These are phyloP conservation scores for Cosmia pyralina DNA, from an alignment of 2,888 invertebrate species.

Conservation along the genomic window DNA sequence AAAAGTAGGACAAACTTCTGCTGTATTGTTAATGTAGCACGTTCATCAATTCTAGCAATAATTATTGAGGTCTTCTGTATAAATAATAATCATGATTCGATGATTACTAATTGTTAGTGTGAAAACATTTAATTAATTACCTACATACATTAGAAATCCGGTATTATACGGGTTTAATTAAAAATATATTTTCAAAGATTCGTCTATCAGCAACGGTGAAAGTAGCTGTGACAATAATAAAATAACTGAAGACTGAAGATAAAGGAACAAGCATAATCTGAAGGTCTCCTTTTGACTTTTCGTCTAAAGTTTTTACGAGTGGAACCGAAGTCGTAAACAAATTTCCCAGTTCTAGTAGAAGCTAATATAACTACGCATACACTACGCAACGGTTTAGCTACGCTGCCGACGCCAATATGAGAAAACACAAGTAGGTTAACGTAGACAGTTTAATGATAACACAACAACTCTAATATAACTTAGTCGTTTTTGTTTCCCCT, in stretches of 20 bases:
- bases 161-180: constrained; percentile 10
- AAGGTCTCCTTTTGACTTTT: constrained; percentile 25
- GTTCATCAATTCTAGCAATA: constrained; percentile 4
- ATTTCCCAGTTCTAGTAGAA: constrained; percentile 33
- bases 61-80: background rate
- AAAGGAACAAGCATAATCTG: constrained; percentile 10
- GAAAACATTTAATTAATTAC: constrained; percentile 21
- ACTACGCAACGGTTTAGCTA: constrained; percentile 42
- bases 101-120: background rate
- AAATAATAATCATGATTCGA: constrained; percentile 14
- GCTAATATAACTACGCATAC: constrained; percentile 45
- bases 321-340: constrained; percentile 48
- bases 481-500: constrained; percentile 46
- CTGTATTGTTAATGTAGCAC: background rate
- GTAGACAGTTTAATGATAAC: constrained; percentile 56
- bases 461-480: constrained; percentile 53
- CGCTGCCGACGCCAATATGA: constrained; percentile 52
- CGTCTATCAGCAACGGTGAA: constrained; percentile 4
- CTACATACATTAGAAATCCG: constrained; percentile 20
- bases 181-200: background rate
- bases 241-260: constrained; percentile 5
- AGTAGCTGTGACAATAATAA: constrained; percentile 11
- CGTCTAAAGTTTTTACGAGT: constrained; percentile 49
- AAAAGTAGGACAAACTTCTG: constrained; percentile 6
- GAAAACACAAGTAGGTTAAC: constrained; percentile 58